Base-by-base conservation (phyloP, 2,888 invertebrate genomes). In the Drosophila ezoana region DNA sequence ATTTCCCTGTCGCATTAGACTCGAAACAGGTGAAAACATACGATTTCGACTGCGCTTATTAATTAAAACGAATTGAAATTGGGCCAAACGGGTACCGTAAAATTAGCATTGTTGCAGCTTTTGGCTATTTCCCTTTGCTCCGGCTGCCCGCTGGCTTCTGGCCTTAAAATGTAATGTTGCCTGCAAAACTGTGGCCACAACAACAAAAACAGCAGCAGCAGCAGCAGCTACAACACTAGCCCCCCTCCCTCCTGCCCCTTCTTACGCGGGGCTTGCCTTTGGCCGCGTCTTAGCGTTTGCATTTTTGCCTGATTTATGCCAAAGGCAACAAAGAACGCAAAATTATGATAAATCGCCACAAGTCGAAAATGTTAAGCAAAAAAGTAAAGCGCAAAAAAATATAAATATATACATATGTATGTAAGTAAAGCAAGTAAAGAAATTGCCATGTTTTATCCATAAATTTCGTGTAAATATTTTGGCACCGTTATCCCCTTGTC, bases 271-370 rank as follows among this genome's bases (percentile, higher is more conserved):
- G 8, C 8, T 11, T 49, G 41, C 13, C 40, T 28, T 52, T 33
- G 11, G 38, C 10, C 20, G 41, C 37, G 35, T 28, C 43, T 58
- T 64, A n/a, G 18, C 38, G 62, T 63, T 52, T 56, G 44, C 54
- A 62, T 63, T 72, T 70, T 56, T 80, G 72, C 64, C 62, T 87
- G 87, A 88, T 83, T 83, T 83, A 83, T 89, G 89, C 89, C 81
- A 87, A 72, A 70, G 69, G 78, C 84, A 61, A 56, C 56, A 53
- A 13, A 40, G 20, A 47, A 40, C 32, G 63, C 63, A 72, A 84
- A 88, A 89, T 83, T 84, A 88, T 89, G 80, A 89, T 87, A 83
- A 89, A 83, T 83, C 74, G 84, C 67, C 75, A 60, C 72, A 81
- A 82, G 76, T 76, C 65, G 70, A 59, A 80, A 86, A 76, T 69